Evolutionary conservation across 2,797 vertebrate species (phyloP), one percentile per base, ranked within the genome.

Genomic region (Spinus olivaceus): DNA sequence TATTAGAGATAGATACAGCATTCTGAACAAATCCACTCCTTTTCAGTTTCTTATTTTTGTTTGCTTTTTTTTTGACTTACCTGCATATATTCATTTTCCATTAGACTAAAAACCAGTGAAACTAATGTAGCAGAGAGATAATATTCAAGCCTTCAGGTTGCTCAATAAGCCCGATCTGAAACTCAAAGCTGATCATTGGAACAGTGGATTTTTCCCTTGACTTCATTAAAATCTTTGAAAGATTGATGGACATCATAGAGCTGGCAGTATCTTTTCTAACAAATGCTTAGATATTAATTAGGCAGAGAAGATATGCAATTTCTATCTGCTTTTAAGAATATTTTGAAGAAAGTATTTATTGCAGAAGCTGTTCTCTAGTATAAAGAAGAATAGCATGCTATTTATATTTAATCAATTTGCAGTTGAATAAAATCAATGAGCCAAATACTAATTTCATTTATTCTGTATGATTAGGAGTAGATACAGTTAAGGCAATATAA

Each of bases 341-440:
- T 84, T 93, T 66, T 60, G 32, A 84, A 81, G 17, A 33, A 88
- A 70, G 8, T 59, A 21, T 79, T 84, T 69, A 35, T 69, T 64
- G 35, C 3, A 57, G 71, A 86, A 92, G 32, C 32, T n/a, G 46
- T 70, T 88, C 56, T 51, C 5, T 46, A 53, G 30, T 22, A 80
- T 74, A 60, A 82, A 79, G 27, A 66, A 27, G 6, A 86, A 76
- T 44, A 60, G 41, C 8, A 42, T 33, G 21, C 7, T 69, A 66
- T 95, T 92, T 86, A 37, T 79, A 76, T 69, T 88, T 90, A 82
- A 82, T 73, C 51, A 83, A 64, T 80, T 90, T 92, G 28, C 19
- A 81, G 14, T 41, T 65, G 20, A 73, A 61, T 77, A 64, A 92
- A 81, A 70, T 8, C 56, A 66, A 47, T 86, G 44, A 95, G 32